phyloP scores from a whole-genome alignment of 2,797 vertebrate species.

The Myripristis jacobus region DNA sequence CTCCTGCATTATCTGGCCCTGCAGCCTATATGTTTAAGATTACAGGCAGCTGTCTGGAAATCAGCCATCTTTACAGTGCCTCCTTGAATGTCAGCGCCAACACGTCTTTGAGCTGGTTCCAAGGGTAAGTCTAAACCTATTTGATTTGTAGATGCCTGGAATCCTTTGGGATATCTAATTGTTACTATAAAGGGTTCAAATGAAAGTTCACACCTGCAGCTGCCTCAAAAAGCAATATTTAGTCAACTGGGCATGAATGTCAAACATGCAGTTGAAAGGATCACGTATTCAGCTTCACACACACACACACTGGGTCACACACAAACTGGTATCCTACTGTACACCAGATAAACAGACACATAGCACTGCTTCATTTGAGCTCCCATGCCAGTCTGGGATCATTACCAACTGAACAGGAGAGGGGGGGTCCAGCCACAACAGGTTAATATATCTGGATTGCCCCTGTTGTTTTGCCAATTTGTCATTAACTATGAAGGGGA shows the following conservation, averaged over 20 bases:
- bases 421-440: constrained; percentile 39
- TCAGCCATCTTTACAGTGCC: constrained; percentile 53
- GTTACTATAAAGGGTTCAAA: constrained; percentile 39
- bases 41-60: constrained; percentile 72
- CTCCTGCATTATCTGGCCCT: constrained; percentile 54
- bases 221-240: constrained; percentile 35
- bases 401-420: constrained; percentile 24
- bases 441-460: constrained; percentile 29
- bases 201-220: constrained; percentile 44
- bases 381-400: not conserved
- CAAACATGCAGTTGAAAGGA: not conserved
- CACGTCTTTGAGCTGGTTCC: constrained; percentile 63
- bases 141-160: constrained; percentile 53
- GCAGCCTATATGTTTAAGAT: constrained; percentile 55
- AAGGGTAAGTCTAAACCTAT: constrained; percentile 46
- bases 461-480: not conserved
- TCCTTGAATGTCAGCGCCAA: constrained; percentile 55
- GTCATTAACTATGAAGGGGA: constrained; percentile 34
- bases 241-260: constrained; percentile 17
- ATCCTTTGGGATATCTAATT: constrained; percentile 42
- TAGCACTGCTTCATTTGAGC: constrained; percentile 22
- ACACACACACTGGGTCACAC: not conserved
- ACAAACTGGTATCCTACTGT: not conserved
- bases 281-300: not conserved
- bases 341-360: constrained; percentile 21